Evolutionary conservation across 35 echinoderm and acorn worm species (phyloP), one percentile per base, ranked within the genome.

Genomic region (Strongylocentrotus purpuratus): DNA sequence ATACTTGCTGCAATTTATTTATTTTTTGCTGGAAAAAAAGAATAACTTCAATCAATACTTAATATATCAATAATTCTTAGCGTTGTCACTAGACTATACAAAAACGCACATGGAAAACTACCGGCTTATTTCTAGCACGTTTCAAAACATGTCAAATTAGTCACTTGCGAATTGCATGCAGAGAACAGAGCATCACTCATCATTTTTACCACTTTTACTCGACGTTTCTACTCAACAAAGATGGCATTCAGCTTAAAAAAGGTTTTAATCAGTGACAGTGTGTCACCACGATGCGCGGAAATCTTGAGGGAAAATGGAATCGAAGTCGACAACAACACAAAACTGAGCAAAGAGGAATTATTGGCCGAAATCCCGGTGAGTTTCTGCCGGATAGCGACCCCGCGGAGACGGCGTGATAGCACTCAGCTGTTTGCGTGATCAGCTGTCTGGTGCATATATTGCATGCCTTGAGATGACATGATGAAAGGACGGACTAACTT

Each of bases 351-450:
- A 78, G 98, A 96, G 70, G 92, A 99, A 70, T 91, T 99, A 17
- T 91, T 99, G 59, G 98, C 98, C 4, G 94, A 97, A 97, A 99
- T 99, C n/a, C 96, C 95, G 92, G 98, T 99, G 88, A 99, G 96
- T 99, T 31, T 32, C n/a, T 10, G 32, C 28, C 41, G 11, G 92
- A 7, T 11, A 59, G 92, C 32, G 92, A 58, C 41, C 46, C n/a
- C 46, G 92, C 59, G 18, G 35, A 47, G 32, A 94, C 92, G 32
- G 59, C 59, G 48, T 94, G 61, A 70, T 70, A 25, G 20, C 2
- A 28, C 48, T 18, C 1, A 13, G 46, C 33, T 31, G 60, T 18
- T 86, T 61, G 18, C 65, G 46, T 78, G 46, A 88, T 46, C 46
- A 86, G 65, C 86, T 95, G 46, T 8, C 78, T 31, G 28, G 20